A percentile compares a stretch with the other conserved stretches of the same genome.
phyloP scores from a whole-genome alignment of 2,797 vertebrate species.

The Neostethus bicornis region DNA sequence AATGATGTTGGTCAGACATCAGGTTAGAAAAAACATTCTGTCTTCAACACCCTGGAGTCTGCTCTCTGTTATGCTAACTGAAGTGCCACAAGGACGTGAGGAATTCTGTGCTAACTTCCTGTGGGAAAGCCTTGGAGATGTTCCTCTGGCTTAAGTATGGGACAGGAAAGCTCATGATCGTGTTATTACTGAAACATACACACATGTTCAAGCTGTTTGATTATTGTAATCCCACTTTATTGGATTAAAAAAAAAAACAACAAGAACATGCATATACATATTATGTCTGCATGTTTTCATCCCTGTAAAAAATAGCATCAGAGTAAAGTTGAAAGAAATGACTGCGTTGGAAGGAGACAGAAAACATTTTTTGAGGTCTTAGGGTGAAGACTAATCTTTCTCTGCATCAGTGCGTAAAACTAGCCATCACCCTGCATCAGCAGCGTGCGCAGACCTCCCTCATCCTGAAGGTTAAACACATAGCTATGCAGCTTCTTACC shows the following conservation, averaged over 20 bases:
- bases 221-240: too few species aligned
- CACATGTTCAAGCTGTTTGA: too few species aligned
- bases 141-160: neutral
- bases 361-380: neutral
- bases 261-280: too few species aligned
- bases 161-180: too few species aligned
- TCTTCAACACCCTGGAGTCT: too few species aligned
- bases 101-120: conserved; percentile 28
- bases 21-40: neutral
- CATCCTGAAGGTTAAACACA: neutral
- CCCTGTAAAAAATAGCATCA: too few species aligned
- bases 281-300: too few species aligned
- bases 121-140: conserved; percentile 20
- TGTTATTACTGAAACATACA: too few species aligned
- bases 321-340: neutral
- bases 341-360: too few species aligned
- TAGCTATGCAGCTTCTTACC: neutral
- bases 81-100: conserved; percentile 11
- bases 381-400: neutral
- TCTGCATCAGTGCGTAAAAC: neutral
- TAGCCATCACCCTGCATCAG: neutral
- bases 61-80: neutral
- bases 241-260: too few species aligned
- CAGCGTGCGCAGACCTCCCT: neutral
- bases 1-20: too few species aligned